phyloP scores from a whole-genome alignment of 2,888 invertebrate species.

The Drosophila kokeensis region DNA sequence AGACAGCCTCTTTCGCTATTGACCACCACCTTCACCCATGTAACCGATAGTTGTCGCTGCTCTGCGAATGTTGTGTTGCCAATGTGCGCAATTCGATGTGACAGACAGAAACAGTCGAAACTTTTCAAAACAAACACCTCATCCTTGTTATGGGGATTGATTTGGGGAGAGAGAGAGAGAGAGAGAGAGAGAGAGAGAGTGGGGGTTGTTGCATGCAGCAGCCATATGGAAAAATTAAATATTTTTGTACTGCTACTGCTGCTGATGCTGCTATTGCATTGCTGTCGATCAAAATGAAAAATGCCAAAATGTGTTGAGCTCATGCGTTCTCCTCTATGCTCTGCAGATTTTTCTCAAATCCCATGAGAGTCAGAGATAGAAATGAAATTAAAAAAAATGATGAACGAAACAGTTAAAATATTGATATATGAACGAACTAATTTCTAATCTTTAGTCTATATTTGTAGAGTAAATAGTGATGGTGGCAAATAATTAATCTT shows the following conservation, averaged over 20 bases:
- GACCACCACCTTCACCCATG: too few relatives aligned
- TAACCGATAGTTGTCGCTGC: constrained; percentile 22
- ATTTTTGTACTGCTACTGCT: background rate
- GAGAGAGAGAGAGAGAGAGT: background rate
- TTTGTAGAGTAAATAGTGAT: background rate
- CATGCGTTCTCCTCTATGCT: background rate
- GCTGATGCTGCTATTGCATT: constrained; percentile 3
- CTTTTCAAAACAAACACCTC: constrained; percentile 66
- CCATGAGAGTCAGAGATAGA: background rate
- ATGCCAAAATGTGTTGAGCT: background rate
- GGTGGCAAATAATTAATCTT: background rate
- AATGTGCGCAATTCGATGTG: constrained; percentile 51
- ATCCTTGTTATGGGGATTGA: background rate
- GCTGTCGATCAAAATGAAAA: constrained; percentile 5
- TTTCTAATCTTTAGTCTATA: background rate
- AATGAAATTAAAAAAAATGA: background rate
- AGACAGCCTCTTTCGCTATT: background rate
- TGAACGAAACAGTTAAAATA: background rate
- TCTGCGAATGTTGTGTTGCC: constrained; percentile 7
- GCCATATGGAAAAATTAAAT: constrained; percentile 23
- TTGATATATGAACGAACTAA: background rate
- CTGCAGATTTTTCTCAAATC: background rate
- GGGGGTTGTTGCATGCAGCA: background rate
- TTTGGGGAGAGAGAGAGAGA: background rate
- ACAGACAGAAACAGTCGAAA: constrained; percentile 71